Percentiles rank a stretch among this genome's conserved stretches.
Conservation (phyloP, 1,140 invertebrate species). For the Rhyacophila brunnea region DNA sequence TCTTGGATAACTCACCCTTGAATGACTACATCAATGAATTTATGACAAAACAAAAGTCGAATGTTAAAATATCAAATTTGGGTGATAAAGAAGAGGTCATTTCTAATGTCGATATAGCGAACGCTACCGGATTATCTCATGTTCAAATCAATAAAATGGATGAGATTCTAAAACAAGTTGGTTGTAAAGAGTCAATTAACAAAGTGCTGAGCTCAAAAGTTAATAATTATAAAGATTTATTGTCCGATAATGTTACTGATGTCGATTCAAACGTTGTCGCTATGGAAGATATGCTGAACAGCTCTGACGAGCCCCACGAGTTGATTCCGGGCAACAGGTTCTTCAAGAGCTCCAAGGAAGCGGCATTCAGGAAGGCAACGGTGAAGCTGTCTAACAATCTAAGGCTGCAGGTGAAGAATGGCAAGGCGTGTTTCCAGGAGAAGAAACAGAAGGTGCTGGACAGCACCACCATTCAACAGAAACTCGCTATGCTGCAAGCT, state of each 20-base stretch:
- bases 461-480: background rate
- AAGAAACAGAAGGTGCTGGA: conserved; percentile 13
- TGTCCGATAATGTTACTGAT: background rate
- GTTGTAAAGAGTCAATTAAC: conserved; percentile 5
- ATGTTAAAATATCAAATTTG: background rate
- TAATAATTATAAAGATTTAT: background rate
- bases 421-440: conserved; percentile 31
- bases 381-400: conserved; percentile 35
- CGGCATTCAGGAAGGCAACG: conserved; percentile 18
- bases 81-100: background rate
- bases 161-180: conserved; percentile 20
- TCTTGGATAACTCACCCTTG: conserved; percentile 38
- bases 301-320: background rate
- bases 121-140: conserved; percentile 8
- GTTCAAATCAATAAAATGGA: conserved; percentile 30
- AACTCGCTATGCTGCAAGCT: conserved; percentile 15
- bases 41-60: conserved; percentile 17
- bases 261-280: background rate
- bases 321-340: conserved; percentile 34
- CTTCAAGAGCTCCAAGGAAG: conserved; percentile 37
- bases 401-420: conserved; percentile 33
- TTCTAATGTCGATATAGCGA: conserved; percentile 3
- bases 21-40: conserved; percentile 41
- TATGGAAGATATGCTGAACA: no score
- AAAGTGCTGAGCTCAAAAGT: conserved; percentile 5